phyloP scores from a whole-genome alignment of 2,797 vertebrate genomes.

The Gymnoscopelus microlampas region DNA sequence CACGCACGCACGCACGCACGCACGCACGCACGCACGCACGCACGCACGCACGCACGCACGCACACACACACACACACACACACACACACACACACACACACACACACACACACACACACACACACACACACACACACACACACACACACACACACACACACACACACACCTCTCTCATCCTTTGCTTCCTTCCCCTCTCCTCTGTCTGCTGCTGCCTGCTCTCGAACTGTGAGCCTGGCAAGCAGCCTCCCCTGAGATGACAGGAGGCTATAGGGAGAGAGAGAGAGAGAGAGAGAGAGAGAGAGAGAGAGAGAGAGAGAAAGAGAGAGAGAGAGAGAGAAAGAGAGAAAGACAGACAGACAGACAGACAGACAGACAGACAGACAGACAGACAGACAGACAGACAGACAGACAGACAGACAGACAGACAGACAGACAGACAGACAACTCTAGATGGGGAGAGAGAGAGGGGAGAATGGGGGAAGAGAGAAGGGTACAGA shows the following conservation, averaged over 20 bases:
- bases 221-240: constrained; percentile 1
- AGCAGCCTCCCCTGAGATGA: constrained; percentile 4
- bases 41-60: too few species aligned
- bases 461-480: neutral
- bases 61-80: too few species aligned
- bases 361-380: neutral
- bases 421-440: neutral
- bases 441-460: neutral
- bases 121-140: too few species aligned
- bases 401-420: neutral
- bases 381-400: neutral
- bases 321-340: neutral
- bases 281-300: neutral
- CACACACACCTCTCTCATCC: neutral
- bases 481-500: neutral
- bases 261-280: neutral
- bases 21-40: neutral
- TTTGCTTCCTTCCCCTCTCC: constrained; percentile 7
- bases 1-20: too few species aligned
- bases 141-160: too few species aligned
- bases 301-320: neutral
- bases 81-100: too few species aligned
- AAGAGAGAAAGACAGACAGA: constrained; percentile 4
- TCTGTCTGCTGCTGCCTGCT: constrained; percentile 9
- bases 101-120: neutral